Evolutionary conservation across 2,888 invertebrate species (phyloP).

Genomic region (Drosophila nigricruria): DNA sequence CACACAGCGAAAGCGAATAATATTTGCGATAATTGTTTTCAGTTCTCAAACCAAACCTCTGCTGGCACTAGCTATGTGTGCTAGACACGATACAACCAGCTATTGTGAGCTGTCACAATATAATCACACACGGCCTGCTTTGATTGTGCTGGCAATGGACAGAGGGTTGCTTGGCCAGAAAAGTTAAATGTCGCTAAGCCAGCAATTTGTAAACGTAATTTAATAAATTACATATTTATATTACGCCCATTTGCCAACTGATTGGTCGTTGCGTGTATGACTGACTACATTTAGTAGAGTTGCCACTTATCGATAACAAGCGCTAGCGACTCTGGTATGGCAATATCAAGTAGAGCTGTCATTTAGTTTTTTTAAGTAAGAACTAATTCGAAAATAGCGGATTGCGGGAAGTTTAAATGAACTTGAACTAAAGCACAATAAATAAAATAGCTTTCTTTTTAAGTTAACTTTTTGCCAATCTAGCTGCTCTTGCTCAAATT

Average conservation of each 20-base stretch:
- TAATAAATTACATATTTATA: constrained; percentile 10
- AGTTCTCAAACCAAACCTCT: constrained; percentile 59
- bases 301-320: constrained; percentile 37
- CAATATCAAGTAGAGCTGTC: too few species aligned
- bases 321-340: not conserved
- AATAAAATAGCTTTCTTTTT: too few species aligned
- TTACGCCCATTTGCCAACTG: constrained; percentile 17
- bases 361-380: too few species aligned
- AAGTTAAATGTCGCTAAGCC: not conserved
- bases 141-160: constrained; percentile 14
- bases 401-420: too few species aligned
- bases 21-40: constrained; percentile 69
- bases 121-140: constrained; percentile 48
- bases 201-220: constrained; percentile 7
- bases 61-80: constrained; percentile 52
- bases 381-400: too few species aligned
- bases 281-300: constrained; percentile 21
- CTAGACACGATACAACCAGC: constrained; percentile 61
- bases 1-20: constrained; percentile 57
- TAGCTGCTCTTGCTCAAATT: too few species aligned
- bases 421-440: too few species aligned
- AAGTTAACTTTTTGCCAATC: too few species aligned
- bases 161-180: not conserved
- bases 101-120: constrained; percentile 56
- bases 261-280: constrained; percentile 44